Evolutionary conservation across 1,140 invertebrate genomes (phyloP), one percentile per base, ranked within the genome.

Genomic region (Eulimnadia texana): DNA sequence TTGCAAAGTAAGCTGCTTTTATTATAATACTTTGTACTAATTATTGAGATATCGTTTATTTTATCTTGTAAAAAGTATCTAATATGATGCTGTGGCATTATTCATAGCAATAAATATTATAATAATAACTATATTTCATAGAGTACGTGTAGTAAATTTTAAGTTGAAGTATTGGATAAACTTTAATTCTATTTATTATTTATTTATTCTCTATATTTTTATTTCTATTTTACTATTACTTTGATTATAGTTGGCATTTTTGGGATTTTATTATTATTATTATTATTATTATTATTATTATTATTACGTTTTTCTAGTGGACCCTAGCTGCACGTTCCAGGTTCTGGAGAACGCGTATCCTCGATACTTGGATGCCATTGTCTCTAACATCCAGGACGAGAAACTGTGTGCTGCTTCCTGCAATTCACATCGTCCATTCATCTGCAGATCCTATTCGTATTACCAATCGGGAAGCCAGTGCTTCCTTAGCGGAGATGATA

Each of bases 401-500:
- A 61, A 65, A 28, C 72, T 71, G 11, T 77, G 76, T 61, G 70
- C 75, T 50, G 64, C 68, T 9, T 64, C 68, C 3, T 77, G 76
- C 61, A 70, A 70, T 50, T 68, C 66, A 25, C 71, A 74, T 61
- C 60, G 65, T 11, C 66, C 71, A 23, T 77, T 77, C 68, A 67
- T 71, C 51, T 77, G 76, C 64, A 68, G 75, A 3, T 74, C 75
- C 1, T 74, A 70, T 58, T 72, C 75, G 10, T 76, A 71, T 66
- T 76, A 76, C 60, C 69, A 71, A 1, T 70, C 72, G 23, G 76
- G 70, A 16, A 68, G 68, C 24, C 74, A 77, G 65, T 77, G 76
- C 63, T 77, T 77, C 64, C 67, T 77, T 27, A 72, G 70, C 50
- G 72, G 68, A 19, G 70, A 72, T 64, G 70, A 72, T 27, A 52